phyloP scores from a whole-genome alignment of 2,113 vertebrate genomes.

The Oplegnathus fasciatus region DNA sequence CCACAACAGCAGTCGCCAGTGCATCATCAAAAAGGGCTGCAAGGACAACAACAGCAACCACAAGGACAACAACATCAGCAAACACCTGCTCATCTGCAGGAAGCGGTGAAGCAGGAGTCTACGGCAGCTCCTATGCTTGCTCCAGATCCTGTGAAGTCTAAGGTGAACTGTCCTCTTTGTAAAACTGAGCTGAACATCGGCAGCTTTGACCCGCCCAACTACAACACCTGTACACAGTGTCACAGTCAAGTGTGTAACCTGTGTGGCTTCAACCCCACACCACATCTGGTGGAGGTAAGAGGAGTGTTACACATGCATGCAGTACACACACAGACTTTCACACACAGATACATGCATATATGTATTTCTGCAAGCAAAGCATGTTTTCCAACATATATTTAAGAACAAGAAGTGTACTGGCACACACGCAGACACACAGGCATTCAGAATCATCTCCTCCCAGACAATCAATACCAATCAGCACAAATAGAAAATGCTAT shows the following conservation, averaged over 20 bases:
- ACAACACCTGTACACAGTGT: slow-evolving; percentile 95
- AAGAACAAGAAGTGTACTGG: neutral
- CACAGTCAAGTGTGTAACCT: slow-evolving; percentile 95
- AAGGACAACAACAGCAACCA: slow-evolving; percentile 44
- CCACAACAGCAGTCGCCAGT: slow-evolving; percentile 65
- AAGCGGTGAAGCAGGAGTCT: slow-evolving; percentile 56
- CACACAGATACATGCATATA: neutral
- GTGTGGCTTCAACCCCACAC: slow-evolving; percentile 98
- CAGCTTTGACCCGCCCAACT: slow-evolving; percentile 89
- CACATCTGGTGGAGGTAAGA: slow-evolving; percentile 97
- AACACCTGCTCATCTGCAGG: slow-evolving; percentile 65
- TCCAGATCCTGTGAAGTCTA: slow-evolving; percentile 84
- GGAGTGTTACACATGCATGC: neutral
- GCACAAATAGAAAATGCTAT: slow-evolving; percentile 39
- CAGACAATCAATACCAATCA: slow-evolving; percentile 48
- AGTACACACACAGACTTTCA: neutral
- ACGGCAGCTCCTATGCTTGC: slow-evolving; percentile 61
- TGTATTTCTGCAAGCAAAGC: neutral
- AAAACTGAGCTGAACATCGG: slow-evolving; percentile 94
- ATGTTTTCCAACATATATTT: neutral
- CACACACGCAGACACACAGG: neutral
- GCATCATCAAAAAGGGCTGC: slow-evolving; percentile 73
- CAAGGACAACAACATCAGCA: slow-evolving; percentile 70
- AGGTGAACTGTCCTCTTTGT: slow-evolving; percentile 93
- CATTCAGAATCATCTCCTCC: neutral